phyloP scores from a whole-genome alignment of 2,797 vertebrate species.

The Diplodus sargus region DNA sequence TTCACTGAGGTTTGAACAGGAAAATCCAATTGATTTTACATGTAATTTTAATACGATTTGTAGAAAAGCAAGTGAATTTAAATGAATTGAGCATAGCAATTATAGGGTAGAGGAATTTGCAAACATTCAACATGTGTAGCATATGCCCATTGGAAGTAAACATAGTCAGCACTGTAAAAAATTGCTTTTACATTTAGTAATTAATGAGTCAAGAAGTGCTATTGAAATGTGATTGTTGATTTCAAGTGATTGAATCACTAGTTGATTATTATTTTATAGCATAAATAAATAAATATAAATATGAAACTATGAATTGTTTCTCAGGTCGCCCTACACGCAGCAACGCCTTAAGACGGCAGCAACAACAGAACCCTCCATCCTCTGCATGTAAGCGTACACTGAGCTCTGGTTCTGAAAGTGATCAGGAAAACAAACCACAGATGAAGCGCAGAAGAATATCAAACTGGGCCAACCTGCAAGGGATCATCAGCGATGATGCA shows the following conservation, averaged over 20 bases:
- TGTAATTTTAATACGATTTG: neutral
- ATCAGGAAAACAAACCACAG: slow-evolving; percentile 53
- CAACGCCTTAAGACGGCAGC: slow-evolving; percentile 40
- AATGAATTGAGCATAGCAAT: neutral
- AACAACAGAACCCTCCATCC: slow-evolving; percentile 38
- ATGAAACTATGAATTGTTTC: neutral
- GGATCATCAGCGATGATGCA: slow-evolving; percentile 90
- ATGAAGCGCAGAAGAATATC: slow-evolving; percentile 61
- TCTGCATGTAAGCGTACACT: slow-evolving; percentile 73
- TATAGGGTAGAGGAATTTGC: neutral
- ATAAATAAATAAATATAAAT: neutral
- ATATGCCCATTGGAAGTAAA: no score
- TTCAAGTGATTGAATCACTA: neutral
- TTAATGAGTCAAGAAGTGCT: neutral
- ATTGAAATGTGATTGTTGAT: neutral
- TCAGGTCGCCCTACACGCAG: slow-evolving; percentile 88
- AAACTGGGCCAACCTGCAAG: slow-evolving; percentile 87
- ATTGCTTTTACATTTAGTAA: neutral
- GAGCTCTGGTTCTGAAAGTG: slow-evolving; percentile 79
- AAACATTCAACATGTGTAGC: neutral
- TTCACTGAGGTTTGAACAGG: neutral
- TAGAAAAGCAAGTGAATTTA: neutral
- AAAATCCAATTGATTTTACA: neutral
- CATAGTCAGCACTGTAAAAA: neutral
- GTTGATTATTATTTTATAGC: neutral